Conservation (phyloP, 35 echinoderm and acorn worm species). For the Hemicentrotus pulcherrimus region DNA sequence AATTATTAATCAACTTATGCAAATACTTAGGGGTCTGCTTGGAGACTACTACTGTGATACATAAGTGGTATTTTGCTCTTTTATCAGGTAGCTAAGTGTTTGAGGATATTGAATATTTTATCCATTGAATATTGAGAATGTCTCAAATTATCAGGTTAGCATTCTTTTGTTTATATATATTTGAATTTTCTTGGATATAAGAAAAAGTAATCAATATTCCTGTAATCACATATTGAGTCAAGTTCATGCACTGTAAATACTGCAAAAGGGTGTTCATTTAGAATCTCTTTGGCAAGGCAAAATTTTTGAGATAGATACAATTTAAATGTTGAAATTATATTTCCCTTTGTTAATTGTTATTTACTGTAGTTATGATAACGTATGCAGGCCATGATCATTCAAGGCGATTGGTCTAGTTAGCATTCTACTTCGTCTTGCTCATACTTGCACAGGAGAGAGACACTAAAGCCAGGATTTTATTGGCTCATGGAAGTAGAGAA, state of each 20-base stretch:
- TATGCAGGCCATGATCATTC: background rate
- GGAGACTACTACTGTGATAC: background rate
- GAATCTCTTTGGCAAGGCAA: slow-evolving; percentile 36
- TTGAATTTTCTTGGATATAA: slow-evolving; percentile 22
- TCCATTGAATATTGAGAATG: slow-evolving; percentile 18
- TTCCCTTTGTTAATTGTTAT: slow-evolving; percentile 26
- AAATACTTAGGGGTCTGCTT: slow-evolving; percentile 31
- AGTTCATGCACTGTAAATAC: slow-evolving; percentile 42
- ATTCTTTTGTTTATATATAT: slow-evolving; percentile 32
- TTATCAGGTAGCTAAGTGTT: slow-evolving; percentile 24
- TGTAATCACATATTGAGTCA: slow-evolving; percentile 19
- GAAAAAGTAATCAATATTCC: slow-evolving; percentile 37
- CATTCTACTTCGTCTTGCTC: background rate
- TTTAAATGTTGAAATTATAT: slow-evolving; percentile 21
- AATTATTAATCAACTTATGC: slow-evolving; percentile 18
- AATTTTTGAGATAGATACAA: background rate
- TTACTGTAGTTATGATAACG: background rate
- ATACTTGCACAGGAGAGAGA: background rate
- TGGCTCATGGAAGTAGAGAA: background rate
- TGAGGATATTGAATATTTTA: slow-evolving; percentile 39
- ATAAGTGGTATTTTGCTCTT: background rate
- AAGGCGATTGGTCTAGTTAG: background rate
- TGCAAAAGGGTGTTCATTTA: slow-evolving; percentile 22
- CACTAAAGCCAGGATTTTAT: background rate
- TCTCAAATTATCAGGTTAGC: slow-evolving; percentile 6